These are phyloP conservation scores for Stegodyphus mimosarum DNA, from an alignment of 1,140 invertebrate species.

Conservation along the genomic window DNA sequence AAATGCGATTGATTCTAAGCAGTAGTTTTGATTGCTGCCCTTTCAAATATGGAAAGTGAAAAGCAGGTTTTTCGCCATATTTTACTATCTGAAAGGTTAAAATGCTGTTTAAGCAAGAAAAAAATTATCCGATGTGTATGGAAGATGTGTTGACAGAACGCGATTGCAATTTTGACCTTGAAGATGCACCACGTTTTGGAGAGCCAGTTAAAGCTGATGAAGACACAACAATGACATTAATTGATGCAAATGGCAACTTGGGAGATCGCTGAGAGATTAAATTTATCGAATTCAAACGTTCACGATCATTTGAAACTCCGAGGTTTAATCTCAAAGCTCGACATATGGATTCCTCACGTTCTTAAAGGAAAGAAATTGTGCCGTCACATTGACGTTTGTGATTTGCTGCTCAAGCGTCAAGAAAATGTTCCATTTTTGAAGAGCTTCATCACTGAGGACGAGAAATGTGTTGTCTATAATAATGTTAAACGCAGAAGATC, in stretches of 20 bases:
- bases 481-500: conserved; percentile 6
- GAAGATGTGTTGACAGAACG: too few species aligned
- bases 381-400: neutral
- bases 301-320: neutral
- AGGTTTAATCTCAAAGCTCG: conserved; percentile 16
- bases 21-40: too few species aligned
- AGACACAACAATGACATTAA: neutral
- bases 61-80: too few species aligned
- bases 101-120: too few species aligned
- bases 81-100: too few species aligned
- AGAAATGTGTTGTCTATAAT: conserved; percentile 13
- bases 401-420: conserved; percentile 15
- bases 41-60: too few species aligned
- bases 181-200: neutral
- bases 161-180: conserved; percentile 1
- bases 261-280: conserved; percentile 15
- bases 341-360: neutral
- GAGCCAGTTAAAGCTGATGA: conserved; percentile 3
- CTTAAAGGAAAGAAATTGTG: neutral
- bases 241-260: conserved; percentile 5
- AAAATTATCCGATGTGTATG: too few species aligned
- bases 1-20: too few species aligned
- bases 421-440: conserved; percentile 19
- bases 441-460: conserved; percentile 13
- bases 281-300: conserved; percentile 22